Evolutionary conservation across 2,113 vertebrate species (phyloP), one percentile per base, ranked within the genome.

Genomic region (Clarias batrachus): DNA sequence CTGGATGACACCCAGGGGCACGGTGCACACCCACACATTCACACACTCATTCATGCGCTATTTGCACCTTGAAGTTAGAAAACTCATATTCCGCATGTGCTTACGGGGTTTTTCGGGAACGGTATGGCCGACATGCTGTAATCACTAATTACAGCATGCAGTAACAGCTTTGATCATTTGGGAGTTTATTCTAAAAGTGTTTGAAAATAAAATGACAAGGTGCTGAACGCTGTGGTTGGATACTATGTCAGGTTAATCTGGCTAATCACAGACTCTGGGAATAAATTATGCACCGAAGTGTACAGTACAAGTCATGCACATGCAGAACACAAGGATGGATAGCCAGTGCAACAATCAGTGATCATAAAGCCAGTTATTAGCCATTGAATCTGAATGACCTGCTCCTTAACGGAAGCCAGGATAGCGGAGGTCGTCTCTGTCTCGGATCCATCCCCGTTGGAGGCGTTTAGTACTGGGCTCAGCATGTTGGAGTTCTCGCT

Each of bases 391-490:
- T 87, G 13, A 86, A 21, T 37, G 14, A 99, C 98, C 97, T 99
- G 98, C 93, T 99, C 98, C 90, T 99, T 99, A 92, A 99, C 98
- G 3, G 98, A 99, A 82, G 98, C 98, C 2, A 99, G 95, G 91
- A 99, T 99, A 90, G 98, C 98, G 9, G 98, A 99, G 80, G 98
- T 99, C 91, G 97, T 99, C 95, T 99, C 98, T 0, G 97, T 97
- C 93, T 99, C 98, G 0, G 98, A 97, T 90, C 97, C 97, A 89
- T 99, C 98, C 0, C 98, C 97, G 0, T 98, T 99, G 93, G 98
- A 98, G 89, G 97, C 93, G 92, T 96, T 97, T 91, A 99, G 91
- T 89, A 98, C 97, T 3, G 98, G 98, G 91, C 97, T 99, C 92
- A 98, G 95, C 94, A 98, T 97, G 94, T 93, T 95, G 92, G 95